These are phyloP conservation scores for Hymenochirus boettgeri DNA, from an alignment of 2,113 vertebrate genomes.

Conservation along the genomic window DNA sequence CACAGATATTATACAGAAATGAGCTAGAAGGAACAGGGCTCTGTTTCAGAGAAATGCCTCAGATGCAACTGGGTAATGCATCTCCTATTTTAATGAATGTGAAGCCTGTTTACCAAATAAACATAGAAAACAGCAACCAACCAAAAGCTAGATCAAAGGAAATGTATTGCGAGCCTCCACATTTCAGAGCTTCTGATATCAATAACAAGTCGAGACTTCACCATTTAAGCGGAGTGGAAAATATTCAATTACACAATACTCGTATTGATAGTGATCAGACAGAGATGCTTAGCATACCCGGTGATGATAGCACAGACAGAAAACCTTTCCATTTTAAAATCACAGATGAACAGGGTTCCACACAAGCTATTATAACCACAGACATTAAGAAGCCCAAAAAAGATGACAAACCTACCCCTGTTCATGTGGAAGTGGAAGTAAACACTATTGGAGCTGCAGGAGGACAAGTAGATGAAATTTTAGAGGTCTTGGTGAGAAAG, in stretches of 20 bases:
- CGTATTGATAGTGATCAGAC: constrained; percentile 23
- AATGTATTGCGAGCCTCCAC: constrained; percentile 33
- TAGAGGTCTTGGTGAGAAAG: constrained; percentile 22
- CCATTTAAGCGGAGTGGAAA: neutral
- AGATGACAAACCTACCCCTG: constrained; percentile 42
- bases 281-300: neutral
- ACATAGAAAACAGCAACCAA: constrained; percentile 48
- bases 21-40: constrained; percentile 9
- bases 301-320: constrained; percentile 35
- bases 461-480: fast-evolving
- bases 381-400: constrained; percentile 41
- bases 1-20: constrained; percentile 23
- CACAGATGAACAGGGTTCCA: constrained; percentile 13
- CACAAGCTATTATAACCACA: constrained; percentile 9
- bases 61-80: neutral
- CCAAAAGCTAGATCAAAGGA: constrained; percentile 23
- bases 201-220: constrained; percentile 25
- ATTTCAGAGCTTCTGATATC: constrained; percentile 13
- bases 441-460: neutral
- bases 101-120: constrained; percentile 63
- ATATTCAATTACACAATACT: neutral
- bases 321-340: constrained; percentile 40
- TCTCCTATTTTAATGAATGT: constrained; percentile 43
- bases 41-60: neutral
- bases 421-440: constrained; percentile 42